Percentiles rank a stretch among this genome's conserved stretches.
These are phyloP conservation scores for Diplosoma virens DNA, from an alignment of 23 tunicate genomes.

Conservation along the genomic window DNA sequence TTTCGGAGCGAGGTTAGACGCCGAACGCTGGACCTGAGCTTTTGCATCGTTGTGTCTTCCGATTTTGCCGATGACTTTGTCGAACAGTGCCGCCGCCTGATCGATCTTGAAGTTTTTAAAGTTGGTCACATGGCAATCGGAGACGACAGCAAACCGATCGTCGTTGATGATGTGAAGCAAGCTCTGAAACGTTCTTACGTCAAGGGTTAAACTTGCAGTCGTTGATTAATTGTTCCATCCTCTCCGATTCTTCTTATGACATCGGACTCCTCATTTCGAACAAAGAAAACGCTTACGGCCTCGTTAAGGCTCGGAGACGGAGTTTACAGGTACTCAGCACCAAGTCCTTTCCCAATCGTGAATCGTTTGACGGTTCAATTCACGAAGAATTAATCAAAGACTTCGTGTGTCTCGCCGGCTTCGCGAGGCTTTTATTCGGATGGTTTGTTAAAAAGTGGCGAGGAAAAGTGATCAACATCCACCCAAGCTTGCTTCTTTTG, in stretches of 20 bases:
- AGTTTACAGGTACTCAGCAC: slow-evolving; percentile 39
- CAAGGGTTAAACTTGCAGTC: slow-evolving; percentile 70
- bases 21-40: slow-evolving; percentile 52
- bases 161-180: slow-evolving; percentile 30
- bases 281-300: slow-evolving; percentile 39
- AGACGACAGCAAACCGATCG: neutral
- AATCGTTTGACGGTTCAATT: slow-evolving; percentile 42
- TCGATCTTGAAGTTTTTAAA: slow-evolving; percentile 3
- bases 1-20: slow-evolving; percentile 42
- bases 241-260: slow-evolving; percentile 15
- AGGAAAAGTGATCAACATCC: slow-evolving; percentile 69
- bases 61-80: slow-evolving; percentile 26
- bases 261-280: slow-evolving; percentile 67
- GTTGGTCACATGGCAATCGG: slow-evolving; percentile 36
- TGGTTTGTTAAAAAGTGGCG: slow-evolving; percentile 78
- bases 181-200: neutral
- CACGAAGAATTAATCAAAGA: slow-evolving; percentile 41
- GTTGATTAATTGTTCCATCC: slow-evolving; percentile 34
- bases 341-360: slow-evolving; percentile 32
- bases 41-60: slow-evolving; percentile 50
- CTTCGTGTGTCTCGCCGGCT: slow-evolving; percentile 77
- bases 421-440: slow-evolving; percentile 77
- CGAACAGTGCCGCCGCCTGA: slow-evolving; percentile 6
- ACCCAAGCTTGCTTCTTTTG: slow-evolving; percentile 70
- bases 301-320: slow-evolving; percentile 51